A percentile compares a stretch with the other conserved stretches of the same genome.
Evolutionary conservation across 2,797 vertebrate species (phyloP).

Genomic region (Pelochelys cantorii): DNA sequence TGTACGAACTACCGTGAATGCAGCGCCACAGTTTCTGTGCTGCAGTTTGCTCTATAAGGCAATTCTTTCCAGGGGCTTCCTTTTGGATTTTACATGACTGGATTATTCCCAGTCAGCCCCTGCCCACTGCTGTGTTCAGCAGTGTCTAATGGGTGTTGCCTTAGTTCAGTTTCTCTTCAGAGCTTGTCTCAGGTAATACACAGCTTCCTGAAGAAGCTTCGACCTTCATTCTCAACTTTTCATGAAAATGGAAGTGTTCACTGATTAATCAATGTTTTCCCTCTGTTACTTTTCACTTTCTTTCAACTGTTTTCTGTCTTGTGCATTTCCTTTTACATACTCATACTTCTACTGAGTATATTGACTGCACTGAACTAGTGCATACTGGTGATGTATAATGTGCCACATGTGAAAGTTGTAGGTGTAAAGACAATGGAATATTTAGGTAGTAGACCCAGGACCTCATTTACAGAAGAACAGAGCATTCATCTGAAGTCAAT

Average conservation of each 20-base stretch:
- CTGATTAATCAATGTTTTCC: background rate
- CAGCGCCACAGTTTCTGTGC: background rate
- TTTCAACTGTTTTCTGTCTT: background rate
- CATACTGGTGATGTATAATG: background rate
- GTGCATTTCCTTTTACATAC: background rate
- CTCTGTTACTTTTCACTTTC: background rate
- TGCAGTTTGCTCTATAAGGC: background rate
- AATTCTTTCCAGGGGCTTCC: background rate
- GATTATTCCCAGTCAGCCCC: background rate
- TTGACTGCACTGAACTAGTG: background rate
- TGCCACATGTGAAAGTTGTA: background rate
- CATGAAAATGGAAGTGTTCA: background rate
- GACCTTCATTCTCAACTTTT: background rate
- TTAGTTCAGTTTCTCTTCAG: background rate
- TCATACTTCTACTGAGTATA: background rate
- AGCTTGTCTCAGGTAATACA: background rate
- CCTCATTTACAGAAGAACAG: background rate
- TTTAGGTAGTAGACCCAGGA: background rate
- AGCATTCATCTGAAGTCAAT: background rate
- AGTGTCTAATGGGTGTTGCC: background rate
- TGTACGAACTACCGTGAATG: slow-evolving; percentile 5
- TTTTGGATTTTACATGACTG: background rate
- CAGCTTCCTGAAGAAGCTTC: background rate
- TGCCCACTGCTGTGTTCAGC: background rate
- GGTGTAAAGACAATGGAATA: background rate